phyloP scores from a whole-genome alignment of 2,113 vertebrate genomes.

The Prionailurus bengalensis region DNA sequence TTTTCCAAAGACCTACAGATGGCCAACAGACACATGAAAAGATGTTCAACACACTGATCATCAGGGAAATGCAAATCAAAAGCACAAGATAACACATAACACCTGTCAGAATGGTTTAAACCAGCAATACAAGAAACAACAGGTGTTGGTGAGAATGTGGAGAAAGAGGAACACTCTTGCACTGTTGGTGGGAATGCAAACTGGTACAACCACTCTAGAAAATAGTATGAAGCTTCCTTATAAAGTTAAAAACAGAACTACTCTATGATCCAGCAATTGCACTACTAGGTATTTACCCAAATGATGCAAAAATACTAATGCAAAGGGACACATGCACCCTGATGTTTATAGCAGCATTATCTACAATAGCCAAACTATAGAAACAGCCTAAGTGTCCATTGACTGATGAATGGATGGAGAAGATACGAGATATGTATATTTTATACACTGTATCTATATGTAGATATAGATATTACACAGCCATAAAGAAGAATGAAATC shows the following conservation, averaged over 20 bases:
- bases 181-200: neutral
- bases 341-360: neutral
- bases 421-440: neutral
- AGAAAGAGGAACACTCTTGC: neutral
- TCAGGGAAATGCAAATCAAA: neutral
- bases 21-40: neutral
- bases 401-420: neutral
- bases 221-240: neutral
- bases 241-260: neutral
- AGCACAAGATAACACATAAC: neutral
- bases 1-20: neutral
- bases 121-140: neutral
- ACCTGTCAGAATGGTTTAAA: neutral
- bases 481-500: neutral
- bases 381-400: neutral
- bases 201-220: neutral
- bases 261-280: neutral
- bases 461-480: neutral
- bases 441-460: too few species aligned
- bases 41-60: neutral
- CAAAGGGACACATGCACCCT: neutral
- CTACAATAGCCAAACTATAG: neutral
- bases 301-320: neutral
- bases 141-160: neutral
- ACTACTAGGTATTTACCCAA: neutral